Base-by-base conservation (phyloP, 1,140 invertebrate genomes). In the Neotoxoptera formosana region DNA sequence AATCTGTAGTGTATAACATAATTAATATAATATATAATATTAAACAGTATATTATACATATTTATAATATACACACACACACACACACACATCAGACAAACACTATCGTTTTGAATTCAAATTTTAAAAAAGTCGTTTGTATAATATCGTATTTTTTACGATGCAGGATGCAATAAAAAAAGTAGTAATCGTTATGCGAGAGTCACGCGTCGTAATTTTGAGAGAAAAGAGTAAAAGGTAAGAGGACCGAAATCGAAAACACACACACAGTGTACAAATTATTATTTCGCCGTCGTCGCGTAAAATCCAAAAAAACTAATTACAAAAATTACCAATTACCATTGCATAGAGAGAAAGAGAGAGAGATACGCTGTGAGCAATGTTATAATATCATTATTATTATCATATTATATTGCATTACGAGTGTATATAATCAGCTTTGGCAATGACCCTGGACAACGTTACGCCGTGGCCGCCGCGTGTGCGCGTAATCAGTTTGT, bases 381-480 rank as follows among this genome's bases (percentile, higher is more conserved):
- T 2, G n/a, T n/a, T 48, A 51, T 48, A 48, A 86, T 88, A 48
- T 34, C 34, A 23, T 23, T 45, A 41, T 45, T 53, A 23, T 23
- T 45, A 41, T 45, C 45, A n/a, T 76, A 17, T 41, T 41, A 41
- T 41, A 41, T 41, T 41, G 41, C 4, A 41, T 41, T 41, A 41
- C 41, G n/a, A 7, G 14, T 30, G 60, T n/a, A n/a, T n/a, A n/a
- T n/a, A 76, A 76, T 56, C 87, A 34, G 14, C 21, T 56, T 60
- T 67, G 56, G 53, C 41, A 90, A 90, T 67, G 89, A 90, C 89
- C 89, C 51, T 90, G 89, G 89, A 90, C 89, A 90, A 90, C 53
- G 53, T 90, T 67, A 36, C 20, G 7, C 86, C 45, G 86, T 23
- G 86, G 47, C 34, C 47, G 87, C 87, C 47, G 87, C 47, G 30